Base-by-base conservation (phyloP, 2,888 invertebrate species). In the Eulithis prunata region DNA sequence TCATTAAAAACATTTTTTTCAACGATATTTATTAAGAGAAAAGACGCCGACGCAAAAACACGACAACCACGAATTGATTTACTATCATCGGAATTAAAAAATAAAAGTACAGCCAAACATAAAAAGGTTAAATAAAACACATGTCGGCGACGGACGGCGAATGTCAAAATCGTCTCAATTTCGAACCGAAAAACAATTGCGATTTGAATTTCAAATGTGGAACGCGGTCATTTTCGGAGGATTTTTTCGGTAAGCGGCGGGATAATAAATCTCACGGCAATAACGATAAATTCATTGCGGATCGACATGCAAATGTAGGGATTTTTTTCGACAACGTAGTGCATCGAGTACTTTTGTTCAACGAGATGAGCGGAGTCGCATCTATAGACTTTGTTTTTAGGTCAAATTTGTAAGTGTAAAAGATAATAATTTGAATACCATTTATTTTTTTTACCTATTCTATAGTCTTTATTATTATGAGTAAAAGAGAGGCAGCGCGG, bases 211-310 rank as follows among this genome's bases (percentile, higher is more conserved):
- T 91, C 84, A 91, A 92, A 91, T 91, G 71, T 78, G 78, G 82
- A 78, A 80, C 82, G 84, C 87, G 87, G 85, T 87, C 88, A 90
- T 91, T 90, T 89, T 89, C 81, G 84, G 81, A 77, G 79, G 80
- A 84, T 90, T 91, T 91, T 91, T 92, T 90, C 85, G 84, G 74
- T 87, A 89, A 86, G 86, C 81, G 84, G 85, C 80, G 76, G 77
- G 75, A 78, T 84, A 90, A 93, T 93, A 93, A 93, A 93, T 93
- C 93, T 89, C 78, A 70, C 73, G 73, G 89, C 91, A 92, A 93
- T 93, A 93, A 93, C 92, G 79, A 93, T 93, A 93, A 93, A 93
- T 93, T 93, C 92, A 92, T 93, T 92, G 91, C 88, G 78, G 86
- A 91, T 92, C 90, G 93, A 91, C 93, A 93, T 93, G 93, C 91